These are phyloP conservation scores for Piscicola geometra DNA, from an alignment of 2,888 invertebrate genomes.

Conservation along the genomic window DNA sequence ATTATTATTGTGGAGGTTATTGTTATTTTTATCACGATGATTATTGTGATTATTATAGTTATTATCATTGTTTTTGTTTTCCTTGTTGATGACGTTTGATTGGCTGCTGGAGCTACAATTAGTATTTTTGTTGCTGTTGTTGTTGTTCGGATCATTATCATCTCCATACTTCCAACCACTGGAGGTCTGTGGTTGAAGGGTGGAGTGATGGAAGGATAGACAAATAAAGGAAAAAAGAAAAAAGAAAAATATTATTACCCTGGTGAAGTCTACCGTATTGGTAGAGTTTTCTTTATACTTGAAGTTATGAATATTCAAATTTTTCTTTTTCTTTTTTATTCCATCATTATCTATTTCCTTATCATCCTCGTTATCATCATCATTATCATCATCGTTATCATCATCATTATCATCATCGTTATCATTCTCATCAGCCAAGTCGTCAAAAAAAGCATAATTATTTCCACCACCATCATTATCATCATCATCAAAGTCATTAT, in stretches of 20 bases:
- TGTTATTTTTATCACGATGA: no score
- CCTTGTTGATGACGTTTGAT: not conserved
- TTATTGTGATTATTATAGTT: constrained; percentile 13
- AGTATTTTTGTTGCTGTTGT: not conserved
- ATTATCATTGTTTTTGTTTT: not conserved
- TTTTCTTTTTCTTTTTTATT: not conserved
- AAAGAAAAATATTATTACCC: not conserved
- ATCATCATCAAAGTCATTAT: not conserved
- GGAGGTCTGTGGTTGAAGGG: not conserved
- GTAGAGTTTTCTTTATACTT: not conserved
- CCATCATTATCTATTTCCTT: not conserved
- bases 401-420: not conserved
- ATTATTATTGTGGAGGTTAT: no score
- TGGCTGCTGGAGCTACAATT: no score
- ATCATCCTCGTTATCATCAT: not conserved
- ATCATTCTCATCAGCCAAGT: not conserved
- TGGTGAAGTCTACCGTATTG: not conserved
- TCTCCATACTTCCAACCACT: not conserved
- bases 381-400: not conserved
- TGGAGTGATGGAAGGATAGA: not conserved
- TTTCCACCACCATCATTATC: constrained; percentile 13
- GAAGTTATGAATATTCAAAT: not conserved
- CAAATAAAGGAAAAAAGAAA: not conserved
- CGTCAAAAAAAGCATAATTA: not conserved
- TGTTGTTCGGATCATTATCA: constrained; percentile 13